Evolutionary conservation across 2,888 invertebrate genomes (phyloP), one percentile per base, ranked within the genome.

Genomic region (Hypsopygia costalis): DNA sequence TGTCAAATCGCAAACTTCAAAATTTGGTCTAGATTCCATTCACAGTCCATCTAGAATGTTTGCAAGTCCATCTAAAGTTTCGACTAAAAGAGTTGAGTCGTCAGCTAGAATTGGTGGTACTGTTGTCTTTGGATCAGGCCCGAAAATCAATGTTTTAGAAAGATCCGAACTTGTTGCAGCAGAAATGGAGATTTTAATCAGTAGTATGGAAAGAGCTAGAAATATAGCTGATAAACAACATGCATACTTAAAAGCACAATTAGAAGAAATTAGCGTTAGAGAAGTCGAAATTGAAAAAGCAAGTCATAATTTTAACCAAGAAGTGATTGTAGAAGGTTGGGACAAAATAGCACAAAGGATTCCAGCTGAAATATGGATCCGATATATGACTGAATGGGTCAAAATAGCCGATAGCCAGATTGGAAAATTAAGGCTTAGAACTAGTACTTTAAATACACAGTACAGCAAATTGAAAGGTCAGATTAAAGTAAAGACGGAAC

Each of bases 351-450:
- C 91, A 0, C 91, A 91, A 45, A 79, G 91, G 47, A 91, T 93
- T 40, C 91, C 92, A 0, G 91, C 91, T 0, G 92, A 93, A 62
- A 90, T 90, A 34, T 85, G 81, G 85, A 79, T 80, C 25, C 81
- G 91, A 51, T 92, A 88, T 58, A 89, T 93, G 86, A 90, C 90
- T 0, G 91, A 92, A 46, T 92, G 92, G 91, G 62, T 91, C 8
- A 91, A 90, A 59, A 74, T 76, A 3, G 72, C 86, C 0, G 90
- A 91, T 49, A 81, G 82, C 2, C 81, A 89, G 41, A 90, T 91
- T 1, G 92, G 91, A 5, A 92, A 92, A 56, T 59, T 92, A 0
- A 73, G 92, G 32, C 71, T 93, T 0, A 73, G 91, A 41, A 91
- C 89, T 0, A 87, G 90, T 40, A 91, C 91, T 0, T 54, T 90